Percentiles rank a stretch among this genome's conserved stretches.
phyloP scores from a whole-genome alignment of 2,888 invertebrate genomes.

The Lamproptera curius region DNA sequence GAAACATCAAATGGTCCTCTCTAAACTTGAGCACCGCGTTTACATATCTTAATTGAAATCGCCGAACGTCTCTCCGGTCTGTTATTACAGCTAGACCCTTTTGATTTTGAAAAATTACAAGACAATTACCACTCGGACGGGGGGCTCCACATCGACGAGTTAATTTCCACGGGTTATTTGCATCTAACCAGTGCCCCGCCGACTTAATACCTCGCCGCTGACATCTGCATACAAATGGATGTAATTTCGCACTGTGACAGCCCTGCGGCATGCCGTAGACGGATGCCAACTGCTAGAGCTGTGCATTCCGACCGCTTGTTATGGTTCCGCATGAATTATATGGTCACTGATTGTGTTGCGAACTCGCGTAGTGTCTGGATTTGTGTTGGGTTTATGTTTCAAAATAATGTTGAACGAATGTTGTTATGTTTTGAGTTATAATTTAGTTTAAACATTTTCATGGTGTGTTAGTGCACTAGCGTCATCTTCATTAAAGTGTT shows the following conservation, averaged over 20 bases:
- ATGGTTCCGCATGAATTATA: conserved; percentile 1
- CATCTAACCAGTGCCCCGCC: conserved; percentile 53
- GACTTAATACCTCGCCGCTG: conserved; percentile 60
- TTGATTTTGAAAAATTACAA: conserved; percentile 21
- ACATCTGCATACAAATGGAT: conserved; percentile 69
- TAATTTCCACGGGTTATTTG: conserved; percentile 70
- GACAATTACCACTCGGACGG: conserved; percentile 26
- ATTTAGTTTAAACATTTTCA: too few species aligned
- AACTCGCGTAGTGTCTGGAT: too few species aligned
- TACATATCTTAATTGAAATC: conserved; percentile 12
- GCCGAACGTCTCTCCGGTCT: neutral
- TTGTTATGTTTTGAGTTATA: too few species aligned
- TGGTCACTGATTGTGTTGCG: neutral
- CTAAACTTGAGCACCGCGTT: too few species aligned
- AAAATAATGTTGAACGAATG: too few species aligned
- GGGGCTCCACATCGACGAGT: conserved; percentile 59
- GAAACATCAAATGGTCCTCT: too few species aligned
- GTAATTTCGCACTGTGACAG: conserved; percentile 70
- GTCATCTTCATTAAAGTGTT: neutral
- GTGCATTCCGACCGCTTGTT: conserved; percentile 25
- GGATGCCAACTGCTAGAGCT: conserved; percentile 59
- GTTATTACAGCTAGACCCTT: conserved; percentile 8
- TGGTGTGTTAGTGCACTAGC: too few species aligned
- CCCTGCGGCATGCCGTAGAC: conserved; percentile 55
- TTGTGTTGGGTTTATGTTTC: too few species aligned